Conservation (phyloP, 1,140 invertebrate genomes). For the Dolichoris vasculosae region DNA sequence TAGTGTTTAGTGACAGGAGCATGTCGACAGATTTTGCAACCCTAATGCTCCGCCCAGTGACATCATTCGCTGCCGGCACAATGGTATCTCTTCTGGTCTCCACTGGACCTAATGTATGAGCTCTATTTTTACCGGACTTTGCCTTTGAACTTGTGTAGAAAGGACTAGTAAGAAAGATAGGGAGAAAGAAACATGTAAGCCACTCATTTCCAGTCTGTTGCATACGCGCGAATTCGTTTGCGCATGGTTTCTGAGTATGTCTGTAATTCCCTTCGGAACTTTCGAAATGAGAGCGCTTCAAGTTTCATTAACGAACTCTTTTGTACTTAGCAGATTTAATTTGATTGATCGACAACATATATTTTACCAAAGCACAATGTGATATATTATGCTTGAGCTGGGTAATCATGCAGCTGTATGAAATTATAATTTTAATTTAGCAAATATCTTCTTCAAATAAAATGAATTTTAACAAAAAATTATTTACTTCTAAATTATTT, state of each 20-base stretch:
- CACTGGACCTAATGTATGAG: constrained; percentile 51
- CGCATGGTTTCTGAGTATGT: not conserved
- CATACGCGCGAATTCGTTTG: constrained; percentile 1
- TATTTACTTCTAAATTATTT: no score
- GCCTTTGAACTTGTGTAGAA: constrained; percentile 58
- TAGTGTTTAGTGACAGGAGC: not conserved
- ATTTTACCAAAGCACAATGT: constrained; percentile 18
- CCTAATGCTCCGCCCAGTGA: constrained; percentile 54
- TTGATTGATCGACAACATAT: constrained; percentile 48
- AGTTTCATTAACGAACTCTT: constrained; percentile 49
- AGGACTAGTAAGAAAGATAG: constrained; percentile 22
- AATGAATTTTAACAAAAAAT: no score
- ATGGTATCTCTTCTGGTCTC: constrained; percentile 34
- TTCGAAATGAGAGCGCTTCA: constrained; percentile 35
- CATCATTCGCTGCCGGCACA: constrained; percentile 53
- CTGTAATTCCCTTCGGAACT: constrained; percentile 40
- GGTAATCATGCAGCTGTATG: not conserved
- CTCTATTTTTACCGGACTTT: constrained; percentile 53
- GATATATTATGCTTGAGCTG: not conserved
- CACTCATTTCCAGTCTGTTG: constrained; percentile 59
- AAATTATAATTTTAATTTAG: not conserved
- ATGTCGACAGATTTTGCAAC: constrained; percentile 56
- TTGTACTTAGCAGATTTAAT: constrained; percentile 45
- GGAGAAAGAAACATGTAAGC: constrained; percentile 22
- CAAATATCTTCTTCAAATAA: not conserved